These are phyloP conservation scores for Conomelus anceps DNA, from an alignment of 2,888 invertebrate species.

Conservation along the genomic window DNA sequence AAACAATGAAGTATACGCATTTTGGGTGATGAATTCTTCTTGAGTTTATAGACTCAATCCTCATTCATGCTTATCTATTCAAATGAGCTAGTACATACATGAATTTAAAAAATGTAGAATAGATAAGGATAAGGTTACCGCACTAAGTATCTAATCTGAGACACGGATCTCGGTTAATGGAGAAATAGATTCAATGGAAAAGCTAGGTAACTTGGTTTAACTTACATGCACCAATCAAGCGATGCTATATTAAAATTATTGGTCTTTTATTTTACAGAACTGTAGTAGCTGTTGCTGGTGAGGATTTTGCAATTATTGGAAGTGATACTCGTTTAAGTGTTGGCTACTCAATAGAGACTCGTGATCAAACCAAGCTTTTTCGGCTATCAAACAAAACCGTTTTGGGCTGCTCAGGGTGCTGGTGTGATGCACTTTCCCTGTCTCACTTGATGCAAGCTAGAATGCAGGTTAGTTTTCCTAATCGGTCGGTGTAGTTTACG, in stretches of 20 bases:
- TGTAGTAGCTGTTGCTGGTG: constrained; percentile 90
- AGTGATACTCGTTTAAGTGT: constrained; percentile 90
- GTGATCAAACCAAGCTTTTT: constrained; percentile 83
- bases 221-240: background rate
- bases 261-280: constrained; percentile 55
- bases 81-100: too few relatives aligned
- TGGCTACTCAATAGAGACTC: constrained; percentile 83
- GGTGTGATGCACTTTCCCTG: constrained; percentile 92
- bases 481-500: too few relatives aligned
- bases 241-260: background rate
- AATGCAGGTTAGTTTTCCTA: constrained; percentile 60
- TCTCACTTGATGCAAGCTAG: constrained; percentile 76
- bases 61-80: too few relatives aligned
- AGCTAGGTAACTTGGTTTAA: background rate
- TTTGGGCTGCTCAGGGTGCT: constrained; percentile 92
- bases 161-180: too few relatives aligned
- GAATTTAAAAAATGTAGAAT: too few relatives aligned
- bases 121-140: too few relatives aligned
- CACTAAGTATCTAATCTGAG: too few relatives aligned
- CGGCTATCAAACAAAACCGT: constrained; percentile 74
- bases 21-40: too few relatives aligned
- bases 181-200: background rate
- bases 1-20: too few relatives aligned
- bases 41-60: too few relatives aligned
- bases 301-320: constrained; percentile 90